Evolutionary conservation across 2,113 vertebrate genomes (phyloP).

Genomic region (Hepsetus odoe): DNA sequence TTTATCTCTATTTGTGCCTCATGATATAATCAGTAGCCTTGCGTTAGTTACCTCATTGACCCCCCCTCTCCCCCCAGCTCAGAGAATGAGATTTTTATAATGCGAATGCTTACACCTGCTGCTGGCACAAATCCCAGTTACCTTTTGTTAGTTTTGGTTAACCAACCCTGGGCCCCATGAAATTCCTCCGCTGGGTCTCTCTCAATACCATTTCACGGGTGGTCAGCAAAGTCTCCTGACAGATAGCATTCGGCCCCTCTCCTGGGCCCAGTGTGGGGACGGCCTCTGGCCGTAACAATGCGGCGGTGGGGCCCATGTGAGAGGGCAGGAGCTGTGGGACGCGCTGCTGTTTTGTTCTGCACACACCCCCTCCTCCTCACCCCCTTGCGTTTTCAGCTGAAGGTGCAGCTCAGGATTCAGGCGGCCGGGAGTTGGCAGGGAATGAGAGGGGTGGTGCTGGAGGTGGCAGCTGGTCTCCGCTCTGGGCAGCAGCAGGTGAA

Average conservation of each 20-base stretch:
- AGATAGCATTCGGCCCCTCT: slow-evolving; percentile 48
- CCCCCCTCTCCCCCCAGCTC: background rate
- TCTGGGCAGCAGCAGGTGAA: slow-evolving; percentile 72
- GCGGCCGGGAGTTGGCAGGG: slow-evolving; percentile 59
- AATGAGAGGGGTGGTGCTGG: slow-evolving; percentile 53
- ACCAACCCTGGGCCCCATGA: slow-evolving; percentile 39
- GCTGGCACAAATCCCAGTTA: slow-evolving; percentile 41
- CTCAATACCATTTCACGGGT: slow-evolving; percentile 51
- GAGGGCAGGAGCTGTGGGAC: slow-evolving; percentile 52
- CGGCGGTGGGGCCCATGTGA: slow-evolving; percentile 53
- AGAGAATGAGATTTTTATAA: slow-evolving; percentile 32
- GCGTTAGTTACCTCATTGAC: slow-evolving; percentile 24
- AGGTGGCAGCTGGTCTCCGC: slow-evolving; percentile 71
- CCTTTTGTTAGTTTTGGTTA: slow-evolving; percentile 50
- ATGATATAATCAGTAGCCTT: slow-evolving; percentile 10
- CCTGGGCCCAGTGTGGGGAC: slow-evolving; percentile 42
- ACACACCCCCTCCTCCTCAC: background rate
- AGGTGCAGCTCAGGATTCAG: slow-evolving; percentile 62
- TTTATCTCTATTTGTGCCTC: slow-evolving; percentile 4
- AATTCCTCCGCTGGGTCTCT: slow-evolving; percentile 44
- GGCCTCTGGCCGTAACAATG: slow-evolving; percentile 50
- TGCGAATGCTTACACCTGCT: slow-evolving; percentile 45
- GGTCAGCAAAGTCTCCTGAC: slow-evolving; percentile 53
- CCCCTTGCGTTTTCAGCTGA: slow-evolving; percentile 48
- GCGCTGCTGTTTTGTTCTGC: slow-evolving; percentile 52